phyloP scores from a whole-genome alignment of 1,140 invertebrate species.

The Heliconius eleuchia region DNA sequence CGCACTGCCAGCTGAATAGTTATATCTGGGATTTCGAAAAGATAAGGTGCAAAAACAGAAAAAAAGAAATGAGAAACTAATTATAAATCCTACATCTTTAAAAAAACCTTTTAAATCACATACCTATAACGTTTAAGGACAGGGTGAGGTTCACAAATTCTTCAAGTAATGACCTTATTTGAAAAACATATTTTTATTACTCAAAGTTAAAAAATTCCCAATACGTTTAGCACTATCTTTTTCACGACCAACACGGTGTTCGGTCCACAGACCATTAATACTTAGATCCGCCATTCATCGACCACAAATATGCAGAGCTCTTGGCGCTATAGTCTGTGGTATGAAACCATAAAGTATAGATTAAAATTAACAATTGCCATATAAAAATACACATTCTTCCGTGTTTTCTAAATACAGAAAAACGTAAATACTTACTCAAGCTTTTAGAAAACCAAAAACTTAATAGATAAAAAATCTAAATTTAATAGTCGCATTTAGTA shows the following conservation, averaged over 20 bases:
- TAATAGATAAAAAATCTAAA: no score
- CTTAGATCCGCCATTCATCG: constrained; percentile 55
- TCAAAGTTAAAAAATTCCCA: constrained; percentile 48
- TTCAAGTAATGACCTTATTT: constrained; percentile 48
- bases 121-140: constrained; percentile 38
- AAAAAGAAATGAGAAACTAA: constrained; percentile 69
- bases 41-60: constrained; percentile 67
- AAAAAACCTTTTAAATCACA: constrained; percentile 25
- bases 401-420: no score
- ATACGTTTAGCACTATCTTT: constrained; percentile 58
- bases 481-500: no score
- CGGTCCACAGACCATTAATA: constrained; percentile 11
- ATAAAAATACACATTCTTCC: no score
- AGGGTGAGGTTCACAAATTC: constrained; percentile 49
- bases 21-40: constrained; percentile 63
- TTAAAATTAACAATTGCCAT: no score
- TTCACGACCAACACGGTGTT: constrained; percentile 54
- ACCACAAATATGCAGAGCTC: constrained; percentile 49
- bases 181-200: constrained; percentile 50
- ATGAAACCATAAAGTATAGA: neutral
- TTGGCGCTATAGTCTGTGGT: constrained; percentile 17
- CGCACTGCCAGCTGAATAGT: constrained; percentile 55
- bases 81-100: constrained; percentile 56
- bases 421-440: no score
- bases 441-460: no score